Conservation (phyloP, 2,888 invertebrate species). For the Eupithecia insigniata region DNA sequence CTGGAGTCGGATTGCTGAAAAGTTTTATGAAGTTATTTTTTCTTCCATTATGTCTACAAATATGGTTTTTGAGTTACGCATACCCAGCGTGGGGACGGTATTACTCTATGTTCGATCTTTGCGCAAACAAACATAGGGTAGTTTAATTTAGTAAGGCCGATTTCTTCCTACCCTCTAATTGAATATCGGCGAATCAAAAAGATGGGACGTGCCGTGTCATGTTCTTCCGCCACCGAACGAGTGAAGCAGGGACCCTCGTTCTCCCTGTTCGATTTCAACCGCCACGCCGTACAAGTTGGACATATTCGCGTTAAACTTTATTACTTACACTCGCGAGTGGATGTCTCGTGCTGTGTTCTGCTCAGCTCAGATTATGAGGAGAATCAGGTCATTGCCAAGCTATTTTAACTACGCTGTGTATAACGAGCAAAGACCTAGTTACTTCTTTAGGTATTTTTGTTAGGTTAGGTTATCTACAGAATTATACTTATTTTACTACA, state of each 20-base stretch:
- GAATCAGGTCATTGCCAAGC: too few relatives aligned
- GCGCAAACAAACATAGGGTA: neutral
- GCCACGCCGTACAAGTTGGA: neutral
- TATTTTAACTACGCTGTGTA: neutral
- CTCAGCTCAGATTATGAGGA: too few relatives aligned
- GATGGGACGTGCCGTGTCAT: neutral
- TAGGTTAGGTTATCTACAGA: too few relatives aligned
- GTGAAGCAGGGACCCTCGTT: too few relatives aligned
- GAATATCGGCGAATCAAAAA: neutral
- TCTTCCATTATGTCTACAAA: neutral
- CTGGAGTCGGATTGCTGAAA: slow-evolving; percentile 52
- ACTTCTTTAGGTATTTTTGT: too few relatives aligned
- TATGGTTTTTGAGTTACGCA: neutral
- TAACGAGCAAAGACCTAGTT: neutral
- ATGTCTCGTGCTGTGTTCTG: neutral
- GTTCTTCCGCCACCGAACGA: neutral
- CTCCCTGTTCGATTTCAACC: neutral
- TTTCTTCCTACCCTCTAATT: neutral
- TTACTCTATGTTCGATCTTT: neutral
- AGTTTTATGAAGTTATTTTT: slow-evolving; percentile 2
- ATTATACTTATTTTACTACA: too few relatives aligned
- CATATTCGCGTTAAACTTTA: neutral
- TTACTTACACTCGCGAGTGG: too few relatives aligned
- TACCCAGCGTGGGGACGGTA: neutral
- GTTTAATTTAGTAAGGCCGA: neutral